phyloP scores from a whole-genome alignment of 2,888 invertebrate genomes.

The Pandemis heparana region DNA sequence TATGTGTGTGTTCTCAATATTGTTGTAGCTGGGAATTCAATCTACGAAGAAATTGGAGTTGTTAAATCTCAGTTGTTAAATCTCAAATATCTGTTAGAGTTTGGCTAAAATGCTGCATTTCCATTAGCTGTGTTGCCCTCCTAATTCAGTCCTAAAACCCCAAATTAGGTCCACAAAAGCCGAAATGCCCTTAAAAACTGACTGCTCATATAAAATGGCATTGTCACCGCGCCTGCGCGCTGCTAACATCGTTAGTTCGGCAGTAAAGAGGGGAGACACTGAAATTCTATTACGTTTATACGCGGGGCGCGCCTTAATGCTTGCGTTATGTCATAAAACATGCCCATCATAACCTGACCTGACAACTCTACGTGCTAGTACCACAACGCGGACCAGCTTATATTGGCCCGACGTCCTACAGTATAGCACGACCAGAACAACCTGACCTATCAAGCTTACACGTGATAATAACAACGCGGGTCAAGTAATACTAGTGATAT shows the following conservation, averaged over 20 bases:
- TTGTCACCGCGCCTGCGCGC: conserved; percentile 43
- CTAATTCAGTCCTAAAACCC: neutral
- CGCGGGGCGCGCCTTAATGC: conserved; percentile 43
- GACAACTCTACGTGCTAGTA: conserved; percentile 19
- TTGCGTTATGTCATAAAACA: conserved; percentile 42
- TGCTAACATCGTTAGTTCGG: conserved; percentile 45
- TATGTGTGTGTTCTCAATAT: too few relatives aligned
- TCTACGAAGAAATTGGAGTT: too few relatives aligned
- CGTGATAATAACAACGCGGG: conserved; percentile 24
- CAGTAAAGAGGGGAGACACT: conserved; percentile 44
- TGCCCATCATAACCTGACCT: conserved; percentile 34
- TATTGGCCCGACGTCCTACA: conserved; percentile 3
- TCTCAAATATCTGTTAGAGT: too few relatives aligned
- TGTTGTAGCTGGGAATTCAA: too few relatives aligned
- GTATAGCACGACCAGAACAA: conserved; percentile 11
- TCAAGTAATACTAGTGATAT: conserved; percentile 22
- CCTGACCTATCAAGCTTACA: conserved; percentile 14
- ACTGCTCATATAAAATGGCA: conserved; percentile 35
- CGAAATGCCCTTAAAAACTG: conserved; percentile 8
- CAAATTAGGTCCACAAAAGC: neutral
- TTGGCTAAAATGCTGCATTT: neutral
- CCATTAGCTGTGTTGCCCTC: neutral
- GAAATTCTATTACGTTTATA: conserved; percentile 46
- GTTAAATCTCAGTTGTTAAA: too few relatives aligned
- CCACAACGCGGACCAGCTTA: conserved; percentile 23